phyloP scores from a whole-genome alignment of 2,113 vertebrate genomes.

The Lates calcarifer region DNA sequence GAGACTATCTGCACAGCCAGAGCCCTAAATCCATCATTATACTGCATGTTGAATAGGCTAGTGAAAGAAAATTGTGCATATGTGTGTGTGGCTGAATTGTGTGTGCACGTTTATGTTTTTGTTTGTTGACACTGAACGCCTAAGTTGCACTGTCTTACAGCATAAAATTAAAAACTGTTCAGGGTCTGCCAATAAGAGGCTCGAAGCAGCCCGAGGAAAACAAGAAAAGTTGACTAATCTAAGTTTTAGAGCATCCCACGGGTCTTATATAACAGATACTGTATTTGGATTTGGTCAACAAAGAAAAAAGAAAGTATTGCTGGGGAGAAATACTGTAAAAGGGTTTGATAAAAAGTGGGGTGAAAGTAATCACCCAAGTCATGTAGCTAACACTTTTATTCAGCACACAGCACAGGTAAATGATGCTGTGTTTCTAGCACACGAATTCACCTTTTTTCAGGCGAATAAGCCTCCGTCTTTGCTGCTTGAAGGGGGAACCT shows the following conservation, averaged over 20 bases:
- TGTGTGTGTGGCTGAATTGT: background rate
- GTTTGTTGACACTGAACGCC: slow-evolving; percentile 20
- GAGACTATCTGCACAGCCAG: slow-evolving; percentile 53
- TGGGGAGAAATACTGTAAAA: slow-evolving; percentile 13
- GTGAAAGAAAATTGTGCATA: background rate
- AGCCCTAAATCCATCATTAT: slow-evolving; percentile 56
- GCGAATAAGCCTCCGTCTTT: background rate
- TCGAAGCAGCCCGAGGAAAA: slow-evolving; percentile 14
- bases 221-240: slow-evolving; percentile 36
- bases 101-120: slow-evolving; percentile 12
- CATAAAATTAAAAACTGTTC: slow-evolving; percentile 19
- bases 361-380: background rate
- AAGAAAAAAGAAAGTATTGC: slow-evolving; percentile 14
- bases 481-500: background rate
- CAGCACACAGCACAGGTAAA: background rate
- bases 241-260: slow-evolving; percentile 35
- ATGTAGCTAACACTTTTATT: background rate
- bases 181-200: slow-evolving; percentile 2
- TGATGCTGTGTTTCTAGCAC: background rate
- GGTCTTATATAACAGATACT: slow-evolving; percentile 36
- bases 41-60: slow-evolving; percentile 15
- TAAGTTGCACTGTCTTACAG: background rate
- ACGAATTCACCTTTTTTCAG: background rate
- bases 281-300: slow-evolving; percentile 13
- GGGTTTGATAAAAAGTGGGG: background rate